Percentiles rank a stretch among this genome's conserved stretches.
These are phyloP conservation scores for Proteles cristata DNA, from an alignment of 2,113 vertebrate genomes.

Conservation along the genomic window DNA sequence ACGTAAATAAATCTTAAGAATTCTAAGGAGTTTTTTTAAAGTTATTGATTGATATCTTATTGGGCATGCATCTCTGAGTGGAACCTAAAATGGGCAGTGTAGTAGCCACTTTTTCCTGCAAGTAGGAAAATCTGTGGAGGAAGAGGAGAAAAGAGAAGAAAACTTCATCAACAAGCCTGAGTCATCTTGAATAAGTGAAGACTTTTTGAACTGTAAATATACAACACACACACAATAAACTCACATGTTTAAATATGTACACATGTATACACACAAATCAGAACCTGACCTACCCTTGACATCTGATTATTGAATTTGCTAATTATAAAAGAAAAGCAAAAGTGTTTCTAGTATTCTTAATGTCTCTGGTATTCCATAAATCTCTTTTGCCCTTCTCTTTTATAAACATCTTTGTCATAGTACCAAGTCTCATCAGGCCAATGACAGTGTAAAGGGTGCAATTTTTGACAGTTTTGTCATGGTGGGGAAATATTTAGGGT, in stretches of 20 bases:
- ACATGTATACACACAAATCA: not conserved
- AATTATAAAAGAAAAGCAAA: conserved; percentile 19
- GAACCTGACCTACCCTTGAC: not conserved
- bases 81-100: not conserved
- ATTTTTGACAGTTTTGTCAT: conserved; percentile 33
- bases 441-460: not conserved
- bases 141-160: not conserved
- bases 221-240: not conserved
- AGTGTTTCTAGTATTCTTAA: not conserved
- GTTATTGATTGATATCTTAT: not conserved
- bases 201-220: not conserved
- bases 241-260: not conserved
- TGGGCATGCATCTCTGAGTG: not conserved
- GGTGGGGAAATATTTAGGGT: conserved; percentile 53
- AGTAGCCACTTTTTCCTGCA: not conserved
- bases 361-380: not conserved
- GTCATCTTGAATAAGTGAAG: not conserved
- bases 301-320: not conserved
- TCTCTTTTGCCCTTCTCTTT: not conserved
- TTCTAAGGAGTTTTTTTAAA: not conserved
- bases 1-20: not conserved
- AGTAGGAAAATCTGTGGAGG: not conserved
- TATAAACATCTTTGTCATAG: not conserved
- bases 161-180: not conserved
- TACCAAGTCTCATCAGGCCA: not conserved